Percentiles rank a stretch among this genome's conserved stretches.
Evolutionary conservation across 2,888 invertebrate genomes (phyloP).

Genomic region (Campopleginae sp.): DNA sequence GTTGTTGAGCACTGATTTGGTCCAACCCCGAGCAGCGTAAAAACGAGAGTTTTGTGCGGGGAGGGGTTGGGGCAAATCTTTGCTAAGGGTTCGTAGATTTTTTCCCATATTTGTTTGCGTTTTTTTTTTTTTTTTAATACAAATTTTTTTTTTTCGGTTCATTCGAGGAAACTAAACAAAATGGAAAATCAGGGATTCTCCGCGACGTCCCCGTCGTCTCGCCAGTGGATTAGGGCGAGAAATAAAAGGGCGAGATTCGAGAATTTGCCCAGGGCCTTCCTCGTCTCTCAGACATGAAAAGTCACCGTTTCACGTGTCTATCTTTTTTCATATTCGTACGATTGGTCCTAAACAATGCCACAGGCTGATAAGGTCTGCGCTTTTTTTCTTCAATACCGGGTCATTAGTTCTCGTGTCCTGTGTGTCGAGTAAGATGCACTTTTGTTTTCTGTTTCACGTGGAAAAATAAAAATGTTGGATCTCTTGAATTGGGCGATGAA

Average conservation of each 20-base stretch:
- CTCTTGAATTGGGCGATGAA: background rate
- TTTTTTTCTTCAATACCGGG: background rate
- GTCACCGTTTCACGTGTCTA: constrained; percentile 7
- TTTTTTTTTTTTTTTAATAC: constrained; percentile 1
- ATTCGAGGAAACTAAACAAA: constrained; percentile 37
- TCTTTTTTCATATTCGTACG: background rate
- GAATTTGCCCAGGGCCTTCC: constrained; percentile 8
- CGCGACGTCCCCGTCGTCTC: constrained; percentile 50
- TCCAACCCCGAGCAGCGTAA: constrained; percentile 61
- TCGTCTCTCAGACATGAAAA: background rate
- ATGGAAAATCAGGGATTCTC: constrained; percentile 42
- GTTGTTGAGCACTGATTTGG: constrained; percentile 75
- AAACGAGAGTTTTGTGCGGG: constrained; percentile 37
- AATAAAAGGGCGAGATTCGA: constrained; percentile 3
- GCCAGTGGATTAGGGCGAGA: constrained; percentile 60
- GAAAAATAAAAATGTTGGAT: background rate
- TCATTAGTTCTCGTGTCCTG: constrained; percentile 2
- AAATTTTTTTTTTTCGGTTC: background rate
- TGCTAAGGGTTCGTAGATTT: constrained; percentile 32
- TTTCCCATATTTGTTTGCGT: background rate
- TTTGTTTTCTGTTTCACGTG: background rate
- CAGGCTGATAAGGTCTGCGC: background rate
- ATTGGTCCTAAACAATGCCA: constrained; percentile 1
- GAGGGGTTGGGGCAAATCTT: constrained; percentile 40
- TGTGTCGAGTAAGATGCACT: background rate